Evolutionary conservation across 1,140 invertebrate species (phyloP), one percentile per base, ranked within the genome.

Genomic region (Sminthurides bifidus): DNA sequence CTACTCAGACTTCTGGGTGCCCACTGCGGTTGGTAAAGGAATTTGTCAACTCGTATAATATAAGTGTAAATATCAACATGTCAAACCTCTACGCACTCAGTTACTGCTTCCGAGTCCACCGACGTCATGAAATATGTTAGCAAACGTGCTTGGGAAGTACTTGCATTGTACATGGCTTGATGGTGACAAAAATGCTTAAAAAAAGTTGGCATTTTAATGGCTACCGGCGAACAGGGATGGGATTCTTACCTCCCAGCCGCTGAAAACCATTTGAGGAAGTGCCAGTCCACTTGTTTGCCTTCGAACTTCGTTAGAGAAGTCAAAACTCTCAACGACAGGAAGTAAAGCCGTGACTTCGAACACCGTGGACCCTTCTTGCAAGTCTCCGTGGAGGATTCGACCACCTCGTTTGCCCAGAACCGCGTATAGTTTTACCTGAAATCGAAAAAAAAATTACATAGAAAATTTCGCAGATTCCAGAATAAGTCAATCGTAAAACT

Each of bases 281-380:
- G 94, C 94, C 53, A 95, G 76, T 24, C 95, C 95, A 59, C 91
- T 96, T 27, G 93, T 98, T 72, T 92, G 85, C 67, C 91, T 95
- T 52, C 84, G 76, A 56, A 98, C 81, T 72, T 94, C 89, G 45
- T 90, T 83, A 5, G 88, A 86, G 71, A 98, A 90, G 54, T 87
- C 82, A 74, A 97, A 95, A 71, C 92, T 97, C 73, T 98, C 94
- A 10, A 93, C 82, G 24, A 98, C 91, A 0, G 95, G 95, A 59
- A 99, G 73, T 51, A 84, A 79, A 1, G 93, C 91, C 43, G 79
- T 78, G 2, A 98, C 87, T 48, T 82, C 79, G 74, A 97, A 98
- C 44, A 83, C 84, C 31, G 87, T 84, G 27, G 82, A 83, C 43
- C 89, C 87, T 66, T 92, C 84, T 52, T 84, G 82, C 71, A 92